Evolutionary conservation across 1,140 invertebrate genomes (phyloP).

Genomic region (Drosophila trapezifrons): DNA sequence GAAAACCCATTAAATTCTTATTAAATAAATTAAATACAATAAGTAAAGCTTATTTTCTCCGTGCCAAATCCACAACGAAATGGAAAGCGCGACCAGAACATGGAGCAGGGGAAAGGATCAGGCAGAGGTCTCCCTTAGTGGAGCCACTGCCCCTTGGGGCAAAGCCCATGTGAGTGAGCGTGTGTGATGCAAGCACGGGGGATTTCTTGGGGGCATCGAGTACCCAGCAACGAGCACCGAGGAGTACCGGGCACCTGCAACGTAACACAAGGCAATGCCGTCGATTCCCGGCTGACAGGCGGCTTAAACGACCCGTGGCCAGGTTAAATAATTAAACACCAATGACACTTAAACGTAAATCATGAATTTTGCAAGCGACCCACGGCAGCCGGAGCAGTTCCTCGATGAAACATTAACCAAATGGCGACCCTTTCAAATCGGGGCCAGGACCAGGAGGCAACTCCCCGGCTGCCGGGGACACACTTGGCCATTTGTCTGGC

Average conservation of each 20-base stretch:
- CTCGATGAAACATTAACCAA: conserved; percentile 69
- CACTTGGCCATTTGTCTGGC: conserved; percentile 40
- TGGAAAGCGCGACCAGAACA: conserved; percentile 59
- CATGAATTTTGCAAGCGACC: conserved; percentile 74
- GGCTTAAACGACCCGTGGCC: conserved; percentile 69
- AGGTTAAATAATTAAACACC: conserved; percentile 78
- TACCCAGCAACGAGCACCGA: not conserved
- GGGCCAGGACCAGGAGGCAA: conserved; percentile 12
- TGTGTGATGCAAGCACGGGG: conserved; percentile 4
- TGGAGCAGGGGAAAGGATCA: conserved; percentile 5
- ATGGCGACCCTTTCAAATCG: conserved; percentile 60
- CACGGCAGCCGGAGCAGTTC: conserved; percentile 41
- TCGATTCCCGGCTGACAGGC: conserved; percentile 35
- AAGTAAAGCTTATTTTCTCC: not conserved
- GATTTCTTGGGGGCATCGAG: conserved; percentile 26
- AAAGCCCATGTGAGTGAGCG: conserved; percentile 31
- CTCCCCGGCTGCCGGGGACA: not conserved
- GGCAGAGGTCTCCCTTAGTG: conserved; percentile 4
- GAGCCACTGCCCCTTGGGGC: conserved; percentile 20
- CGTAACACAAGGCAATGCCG: conserved; percentile 9
- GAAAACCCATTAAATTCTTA: too few species aligned
- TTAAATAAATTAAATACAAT: not conserved
- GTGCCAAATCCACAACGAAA: conserved; percentile 43
- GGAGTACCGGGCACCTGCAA: conserved; percentile 11
- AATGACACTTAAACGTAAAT: conserved; percentile 83